phyloP scores from a whole-genome alignment of 2,797 vertebrate genomes.

The Pelochelys cantorii region DNA sequence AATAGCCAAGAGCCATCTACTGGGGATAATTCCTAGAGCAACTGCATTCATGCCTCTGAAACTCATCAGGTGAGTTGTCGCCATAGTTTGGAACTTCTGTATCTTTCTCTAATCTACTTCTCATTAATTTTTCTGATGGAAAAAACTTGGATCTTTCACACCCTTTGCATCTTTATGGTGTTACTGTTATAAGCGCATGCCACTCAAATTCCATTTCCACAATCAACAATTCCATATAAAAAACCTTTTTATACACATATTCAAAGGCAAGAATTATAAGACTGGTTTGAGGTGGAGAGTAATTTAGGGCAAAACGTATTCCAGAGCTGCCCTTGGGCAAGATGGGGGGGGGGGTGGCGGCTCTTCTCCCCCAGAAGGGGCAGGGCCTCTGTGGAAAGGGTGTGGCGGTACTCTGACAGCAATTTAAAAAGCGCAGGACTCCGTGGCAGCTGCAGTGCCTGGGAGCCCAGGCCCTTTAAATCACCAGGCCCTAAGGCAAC shows the following conservation, averaged over 20 bases:
- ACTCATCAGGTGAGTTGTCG: not conserved
- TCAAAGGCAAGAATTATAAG: not conserved
- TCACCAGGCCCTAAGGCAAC: no score
- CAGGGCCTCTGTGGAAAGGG: no score
- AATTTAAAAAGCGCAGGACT: no score
- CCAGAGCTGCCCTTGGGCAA: not conserved
- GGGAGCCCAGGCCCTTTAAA: no score
- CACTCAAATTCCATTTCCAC: not conserved
- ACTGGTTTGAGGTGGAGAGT: not conserved
- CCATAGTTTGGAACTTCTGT: not conserved
- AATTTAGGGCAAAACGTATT: not conserved
- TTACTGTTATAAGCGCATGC: not conserved
- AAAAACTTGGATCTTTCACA: not conserved
- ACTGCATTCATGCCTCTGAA: not conserved
- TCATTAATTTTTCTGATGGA: not conserved
- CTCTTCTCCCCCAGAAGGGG: no score
- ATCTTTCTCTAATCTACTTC: not conserved
- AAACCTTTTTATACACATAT: not conserved
- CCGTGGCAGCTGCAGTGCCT: no score
- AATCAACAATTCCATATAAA: not conserved
- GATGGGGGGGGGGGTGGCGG: no score
- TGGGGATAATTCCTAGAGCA: not conserved
- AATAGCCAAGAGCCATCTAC: not conserved
- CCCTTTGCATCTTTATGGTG: not conserved
- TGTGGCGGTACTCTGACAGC: no score